These are phyloP conservation scores for Trachymyrmex cornetzi DNA, from an alignment of 1,140 invertebrate genomes.

Conservation along the genomic window DNA sequence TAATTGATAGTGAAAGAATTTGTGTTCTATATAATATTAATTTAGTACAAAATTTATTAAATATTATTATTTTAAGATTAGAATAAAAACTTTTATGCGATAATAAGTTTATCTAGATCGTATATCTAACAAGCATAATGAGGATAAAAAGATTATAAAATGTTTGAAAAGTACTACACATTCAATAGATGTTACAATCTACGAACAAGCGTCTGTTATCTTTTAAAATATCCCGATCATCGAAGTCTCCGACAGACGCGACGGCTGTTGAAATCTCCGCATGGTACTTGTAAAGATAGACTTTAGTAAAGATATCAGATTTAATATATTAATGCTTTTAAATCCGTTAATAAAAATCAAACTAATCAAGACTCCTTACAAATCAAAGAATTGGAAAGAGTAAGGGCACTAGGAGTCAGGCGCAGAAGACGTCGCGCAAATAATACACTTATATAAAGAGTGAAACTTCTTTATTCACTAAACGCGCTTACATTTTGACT, in stretches of 20 bases:
- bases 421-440: too few species aligned
- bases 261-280: constrained; percentile 32
- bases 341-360: too few species aligned
- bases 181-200: neutral
- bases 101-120: too few species aligned
- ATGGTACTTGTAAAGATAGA: neutral
- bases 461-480: too few species aligned
- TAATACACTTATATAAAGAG: too few species aligned
- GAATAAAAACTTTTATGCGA: neutral
- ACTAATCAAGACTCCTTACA: too few species aligned
- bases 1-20: neutral
- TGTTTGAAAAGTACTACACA: neutral
- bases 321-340: constrained; percentile 14
- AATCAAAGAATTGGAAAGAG: too few species aligned
- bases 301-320: neutral
- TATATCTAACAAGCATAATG: neutral
- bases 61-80: neutral
- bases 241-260: constrained; percentile 11
- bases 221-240: constrained; percentile 22
- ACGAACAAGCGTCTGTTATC: neutral
- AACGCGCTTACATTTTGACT: too few species aligned
- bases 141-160: neutral
- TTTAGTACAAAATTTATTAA: neutral
- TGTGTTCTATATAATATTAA: neutral
- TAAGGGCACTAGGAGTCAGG: too few species aligned